Base-by-base conservation (phyloP, 2,797 vertebrate species). In the Onychomys torridus region DNA sequence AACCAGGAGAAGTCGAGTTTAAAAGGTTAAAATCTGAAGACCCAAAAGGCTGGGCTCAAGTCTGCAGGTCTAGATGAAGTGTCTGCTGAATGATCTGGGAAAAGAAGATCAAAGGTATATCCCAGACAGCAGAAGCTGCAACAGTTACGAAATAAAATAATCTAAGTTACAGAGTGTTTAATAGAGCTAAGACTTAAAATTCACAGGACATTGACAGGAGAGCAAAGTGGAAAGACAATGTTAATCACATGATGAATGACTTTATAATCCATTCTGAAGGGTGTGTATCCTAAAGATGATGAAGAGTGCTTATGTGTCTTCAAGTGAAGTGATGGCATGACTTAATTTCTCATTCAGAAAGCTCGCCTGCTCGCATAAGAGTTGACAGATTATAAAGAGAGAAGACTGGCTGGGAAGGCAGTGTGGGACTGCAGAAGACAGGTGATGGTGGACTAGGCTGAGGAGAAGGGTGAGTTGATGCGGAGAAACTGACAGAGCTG, bases 311-410 rank as follows among this genome's bases (percentile, higher is more conserved):
- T 61, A 37, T 52, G 12, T 6, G 63, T 69, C 65, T 59, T 93
- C 76, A 67, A 81, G 37, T 75, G 81, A 94, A 67, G 32, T 89
- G 87, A 67, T 57, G 32, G 21, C 9, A 25, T 11, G 59, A 71
- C 52, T 81, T 89, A n/a, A 89, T 32, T n/a, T 94, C 57, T 90
- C 57, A 85, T 46, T 79, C 90, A 73, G 32, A 79, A 84, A 83
- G 27, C 5, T 78, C 13, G 63, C 6, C 49, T 85, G 61, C 63
- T n/a, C 14, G 29, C 17, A 91, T 67, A 90, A 5, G 34, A 4
- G 29, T 32, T 63, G 61, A 63, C n/a, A 40, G 37, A 71, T n/a
- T 79, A 81, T 32, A n/a, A 40, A 21, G 3, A 43, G 5, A 61
- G 14, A 75, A 96, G 63, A 29, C n/a, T 65, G 77, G 12, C 16